These are phyloP conservation scores for Sipha flava DNA, from an alignment of 1,140 invertebrate genomes.

Conservation along the genomic window DNA sequence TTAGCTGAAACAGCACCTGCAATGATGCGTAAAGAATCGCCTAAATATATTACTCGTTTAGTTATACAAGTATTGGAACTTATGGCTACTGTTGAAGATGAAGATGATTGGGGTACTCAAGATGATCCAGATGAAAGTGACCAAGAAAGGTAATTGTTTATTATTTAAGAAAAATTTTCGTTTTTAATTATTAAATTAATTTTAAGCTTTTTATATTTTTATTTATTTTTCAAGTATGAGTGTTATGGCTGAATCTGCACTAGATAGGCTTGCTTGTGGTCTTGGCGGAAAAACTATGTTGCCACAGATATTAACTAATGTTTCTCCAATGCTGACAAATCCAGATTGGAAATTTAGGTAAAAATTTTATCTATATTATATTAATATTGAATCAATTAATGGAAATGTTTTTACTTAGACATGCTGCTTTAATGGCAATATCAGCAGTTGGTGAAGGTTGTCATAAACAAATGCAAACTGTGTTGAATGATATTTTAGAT, in stretches of 20 bases:
- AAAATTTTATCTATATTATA: too few relatives aligned
- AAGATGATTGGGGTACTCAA: slow-evolving; percentile 69
- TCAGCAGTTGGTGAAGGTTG: slow-evolving; percentile 97
- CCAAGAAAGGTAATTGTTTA: neutral
- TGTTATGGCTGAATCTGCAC: slow-evolving; percentile 88
- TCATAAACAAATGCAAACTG: slow-evolving; percentile 92
- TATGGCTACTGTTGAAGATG: slow-evolving; percentile 96
- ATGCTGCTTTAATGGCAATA: slow-evolving; percentile 96
- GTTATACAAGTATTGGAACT: slow-evolving; percentile 80
- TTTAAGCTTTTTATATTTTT: slow-evolving; percentile 16
- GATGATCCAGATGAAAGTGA: slow-evolving; percentile 50
- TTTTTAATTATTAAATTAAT: neutral
- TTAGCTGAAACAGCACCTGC: slow-evolving; percentile 88
- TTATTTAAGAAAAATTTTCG: neutral
- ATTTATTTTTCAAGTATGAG: slow-evolving; percentile 59
- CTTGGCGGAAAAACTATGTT: slow-evolving; percentile 92
- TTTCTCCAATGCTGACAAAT: slow-evolving; percentile 79
- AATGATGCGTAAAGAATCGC: slow-evolving; percentile 81
- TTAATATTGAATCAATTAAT: too few relatives aligned
- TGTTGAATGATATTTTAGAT: slow-evolving; percentile 82
- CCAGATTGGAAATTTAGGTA: slow-evolving; percentile 67
- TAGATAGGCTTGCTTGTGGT: slow-evolving; percentile 92
- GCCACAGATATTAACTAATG: slow-evolving; percentile 73
- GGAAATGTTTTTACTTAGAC: too few relatives aligned
- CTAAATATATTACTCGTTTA: slow-evolving; percentile 66